Conservation (phyloP, 2,888 invertebrate genomes). For the Neoascia interrupta region DNA sequence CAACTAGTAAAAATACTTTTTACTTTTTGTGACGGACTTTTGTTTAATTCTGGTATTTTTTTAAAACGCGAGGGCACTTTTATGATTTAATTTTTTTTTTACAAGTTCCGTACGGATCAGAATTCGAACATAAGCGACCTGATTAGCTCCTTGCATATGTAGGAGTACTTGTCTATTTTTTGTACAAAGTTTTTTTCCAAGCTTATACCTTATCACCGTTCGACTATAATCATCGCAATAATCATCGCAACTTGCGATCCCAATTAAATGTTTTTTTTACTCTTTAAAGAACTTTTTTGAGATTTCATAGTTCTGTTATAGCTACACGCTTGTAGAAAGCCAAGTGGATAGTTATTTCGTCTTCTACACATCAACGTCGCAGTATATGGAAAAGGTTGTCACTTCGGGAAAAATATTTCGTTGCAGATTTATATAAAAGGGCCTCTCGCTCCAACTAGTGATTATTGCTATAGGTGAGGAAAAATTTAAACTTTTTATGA, state of each 20-base stretch:
- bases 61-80: constrained; percentile 25
- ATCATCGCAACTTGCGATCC: too few relatives aligned
- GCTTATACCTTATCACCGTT: too few relatives aligned
- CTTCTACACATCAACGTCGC: neutral
- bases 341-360: constrained; percentile 32
- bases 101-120: neutral
- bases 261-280: too few relatives aligned
- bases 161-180: neutral
- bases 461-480: too few relatives aligned
- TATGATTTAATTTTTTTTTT: constrained; percentile 2
- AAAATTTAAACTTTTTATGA: constrained; percentile 28
- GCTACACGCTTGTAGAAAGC: constrained; percentile 17
- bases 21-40: constrained; percentile 25
- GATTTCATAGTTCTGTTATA: constrained; percentile 22
- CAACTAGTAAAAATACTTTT: constrained; percentile 25
- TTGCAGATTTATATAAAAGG: neutral
- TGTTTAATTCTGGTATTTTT: constrained; percentile 11
- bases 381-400: neutral
- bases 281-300: too few relatives aligned
- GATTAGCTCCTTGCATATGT: neutral
- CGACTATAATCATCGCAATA: too few relatives aligned
- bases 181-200: too few relatives aligned
- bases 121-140: neutral
- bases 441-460: constrained; percentile 17
- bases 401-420: neutral